Evolutionary conservation across 2,888 invertebrate genomes (phyloP).

Genomic region (Fissipunctia ypsillon): DNA sequence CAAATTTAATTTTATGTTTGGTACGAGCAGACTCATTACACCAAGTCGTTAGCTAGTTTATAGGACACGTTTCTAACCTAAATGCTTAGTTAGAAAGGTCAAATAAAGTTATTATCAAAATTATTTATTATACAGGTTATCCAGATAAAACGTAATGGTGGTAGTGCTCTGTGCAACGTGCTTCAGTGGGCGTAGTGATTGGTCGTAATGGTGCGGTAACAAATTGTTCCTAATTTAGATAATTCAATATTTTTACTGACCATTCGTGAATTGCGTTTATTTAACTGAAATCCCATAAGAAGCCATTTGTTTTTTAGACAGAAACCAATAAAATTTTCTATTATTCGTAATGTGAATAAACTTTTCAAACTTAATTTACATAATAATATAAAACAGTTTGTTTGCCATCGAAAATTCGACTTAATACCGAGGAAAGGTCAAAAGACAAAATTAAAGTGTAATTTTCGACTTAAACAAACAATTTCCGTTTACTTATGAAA

Average conservation of each 20-base stretch:
- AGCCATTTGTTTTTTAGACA: conserved; percentile 42
- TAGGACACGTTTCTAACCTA: conserved; percentile 33
- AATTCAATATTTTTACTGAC: conserved; percentile 65
- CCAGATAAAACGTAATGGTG: conserved; percentile 34
- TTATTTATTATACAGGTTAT: conserved; percentile 36
- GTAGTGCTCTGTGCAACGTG: conserved; percentile 34
- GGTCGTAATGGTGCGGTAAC: conserved; percentile 61
- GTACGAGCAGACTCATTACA: conserved; percentile 41
- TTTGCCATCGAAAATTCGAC: conserved; percentile 33
- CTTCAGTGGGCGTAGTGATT: conserved; percentile 64
- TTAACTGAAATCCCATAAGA: conserved; percentile 39
- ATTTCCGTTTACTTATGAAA: conserved; percentile 57
- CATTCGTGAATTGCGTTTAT: conserved; percentile 44
- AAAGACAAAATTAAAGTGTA: conserved; percentile 48
- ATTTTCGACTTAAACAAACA: conserved; percentile 58
- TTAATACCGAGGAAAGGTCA: conserved; percentile 43
- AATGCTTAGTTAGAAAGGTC: conserved; percentile 50
- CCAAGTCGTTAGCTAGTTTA: conserved; percentile 35
- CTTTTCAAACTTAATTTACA: conserved; percentile 50
- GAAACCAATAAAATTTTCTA: conserved; percentile 43
- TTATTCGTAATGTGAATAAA: conserved; percentile 42
- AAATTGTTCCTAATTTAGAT: conserved; percentile 65
- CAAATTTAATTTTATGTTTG: conserved; percentile 37
- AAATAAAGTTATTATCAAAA: conserved; percentile 53
- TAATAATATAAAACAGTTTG: conserved; percentile 58